Evolutionary conservation across 2,797 vertebrate genomes (phyloP), one percentile per base, ranked within the genome.

Genomic region (Myotis findleyi): DNA sequence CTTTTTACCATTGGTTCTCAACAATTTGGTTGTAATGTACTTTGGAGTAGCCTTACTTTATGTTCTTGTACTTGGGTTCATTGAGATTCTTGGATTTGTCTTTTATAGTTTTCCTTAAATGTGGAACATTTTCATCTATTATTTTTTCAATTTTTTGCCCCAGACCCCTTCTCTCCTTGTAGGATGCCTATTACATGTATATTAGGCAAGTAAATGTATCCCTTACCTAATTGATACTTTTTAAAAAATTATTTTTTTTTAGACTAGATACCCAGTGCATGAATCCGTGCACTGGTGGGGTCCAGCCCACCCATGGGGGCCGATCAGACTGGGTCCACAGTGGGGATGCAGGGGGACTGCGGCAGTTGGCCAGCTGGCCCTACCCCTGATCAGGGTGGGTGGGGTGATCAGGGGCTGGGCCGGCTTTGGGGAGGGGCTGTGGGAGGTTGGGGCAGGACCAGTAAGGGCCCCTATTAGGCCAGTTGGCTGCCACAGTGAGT

Each of bases 51-150:
- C 25, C 94, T 95, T 94, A 83, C 13, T 87, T 94, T 10, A 41
- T 84, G 10, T 59, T 84, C 27, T 79, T 95, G 12, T 30, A 49
- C 30, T n/a, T 41, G 8, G 20, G 8, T 30, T 91, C 47, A 57
- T 80, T 66, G 66, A 69, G 9, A 69, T 55, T 85, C 51, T 57
- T 66, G 27, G 25, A 30, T 69, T 77, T 69, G 27, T 66, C 41
- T 51, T 73, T 89, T 72, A 33, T 41, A 12, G 30, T 92, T 93
- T 87, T 93, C n/a, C 84, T 75, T 49, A 69, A 92, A 69, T 55
- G 23, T 87, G 21, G 41, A 71, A 81, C 87, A 17, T 51, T 87
- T 77, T 72, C 30, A 81, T 13, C 4, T 5, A 76, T 81, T 44
- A 25, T 85, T 71, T 86, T 23, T 88, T 81, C 27, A 49, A 12